Evolutionary conservation across 2,113 vertebrate species (phyloP).

Genomic region (Noctilio leporinus): DNA sequence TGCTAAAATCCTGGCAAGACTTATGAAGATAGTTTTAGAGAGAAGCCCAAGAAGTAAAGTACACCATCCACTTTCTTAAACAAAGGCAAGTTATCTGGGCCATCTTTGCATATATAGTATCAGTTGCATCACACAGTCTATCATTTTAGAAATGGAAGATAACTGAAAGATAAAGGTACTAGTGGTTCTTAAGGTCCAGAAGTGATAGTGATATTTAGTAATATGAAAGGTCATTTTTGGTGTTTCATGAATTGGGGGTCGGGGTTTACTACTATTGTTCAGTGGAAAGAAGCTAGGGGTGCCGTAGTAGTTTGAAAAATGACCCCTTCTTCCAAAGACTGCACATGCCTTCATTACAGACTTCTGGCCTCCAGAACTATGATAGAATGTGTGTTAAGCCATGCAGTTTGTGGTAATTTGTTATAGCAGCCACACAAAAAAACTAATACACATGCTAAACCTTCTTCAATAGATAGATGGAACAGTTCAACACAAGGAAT

Average conservation of each 20-base stretch:
- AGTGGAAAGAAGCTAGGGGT: neutral
- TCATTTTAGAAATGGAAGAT: conserved; percentile 23
- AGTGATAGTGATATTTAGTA: neutral
- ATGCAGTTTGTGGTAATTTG: neutral
- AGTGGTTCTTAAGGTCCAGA: neutral
- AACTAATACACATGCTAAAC: neutral
- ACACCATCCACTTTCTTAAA: neutral
- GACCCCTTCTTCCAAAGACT: neutral
- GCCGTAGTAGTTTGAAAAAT: neutral
- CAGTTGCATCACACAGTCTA: neutral
- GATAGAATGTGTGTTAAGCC: neutral
- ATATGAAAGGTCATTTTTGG: neutral
- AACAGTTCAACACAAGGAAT: neutral
- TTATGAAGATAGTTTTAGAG: too few relatives aligned
- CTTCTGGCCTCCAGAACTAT: neutral
- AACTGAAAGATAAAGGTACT: neutral
- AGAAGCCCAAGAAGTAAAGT: too few relatives aligned
- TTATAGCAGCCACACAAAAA: neutral
- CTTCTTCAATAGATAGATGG: neutral
- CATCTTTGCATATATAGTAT: neutral
- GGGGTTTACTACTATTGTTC: neutral
- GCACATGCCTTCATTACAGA: neutral
- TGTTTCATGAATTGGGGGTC: neutral
- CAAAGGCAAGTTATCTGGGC: neutral
- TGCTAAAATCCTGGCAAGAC: too few relatives aligned